phyloP scores from a whole-genome alignment of 37 sponge, comb jelly and placozoan genomes.

The Corticium candelabrum region DNA sequence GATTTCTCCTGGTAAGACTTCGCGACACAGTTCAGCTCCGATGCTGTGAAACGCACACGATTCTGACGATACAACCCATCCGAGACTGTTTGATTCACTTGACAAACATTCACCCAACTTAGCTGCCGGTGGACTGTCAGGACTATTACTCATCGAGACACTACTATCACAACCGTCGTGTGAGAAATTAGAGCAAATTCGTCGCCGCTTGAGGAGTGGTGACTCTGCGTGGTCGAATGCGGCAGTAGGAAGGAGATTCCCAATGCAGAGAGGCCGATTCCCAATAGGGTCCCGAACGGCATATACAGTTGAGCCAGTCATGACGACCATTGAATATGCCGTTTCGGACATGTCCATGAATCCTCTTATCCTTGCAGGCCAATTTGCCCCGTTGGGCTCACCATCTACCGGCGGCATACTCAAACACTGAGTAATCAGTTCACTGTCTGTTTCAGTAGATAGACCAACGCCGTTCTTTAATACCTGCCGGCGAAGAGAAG shows the following conservation, averaged over 20 bases:
- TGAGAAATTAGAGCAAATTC: background rate
- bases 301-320: background rate
- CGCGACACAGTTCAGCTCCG: background rate
- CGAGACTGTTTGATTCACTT: background rate
- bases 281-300: constrained; percentile 16
- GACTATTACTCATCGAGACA: too few species aligned
- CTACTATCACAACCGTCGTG: too few species aligned
- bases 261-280: constrained; percentile 15
- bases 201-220: background rate
- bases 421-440: background rate
- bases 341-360: constrained; percentile 7
- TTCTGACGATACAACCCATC: constrained; percentile 17
- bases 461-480: constrained; percentile 3
- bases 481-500: background rate
- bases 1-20: constrained; percentile 21
- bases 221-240: background rate
- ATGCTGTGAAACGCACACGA: constrained; percentile 14
- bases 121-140: too few species aligned
- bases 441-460: constrained; percentile 6
- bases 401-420: background rate
- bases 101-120: background rate
- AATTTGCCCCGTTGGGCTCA: constrained; percentile 1
- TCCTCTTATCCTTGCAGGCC: background rate
- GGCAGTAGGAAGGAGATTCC: background rate
- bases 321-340: constrained; percentile 13